Percentiles rank a stretch among this genome's conserved stretches.
phyloP scores from a whole-genome alignment of 2,888 invertebrate species.

The Proisotoma minuta region DNA sequence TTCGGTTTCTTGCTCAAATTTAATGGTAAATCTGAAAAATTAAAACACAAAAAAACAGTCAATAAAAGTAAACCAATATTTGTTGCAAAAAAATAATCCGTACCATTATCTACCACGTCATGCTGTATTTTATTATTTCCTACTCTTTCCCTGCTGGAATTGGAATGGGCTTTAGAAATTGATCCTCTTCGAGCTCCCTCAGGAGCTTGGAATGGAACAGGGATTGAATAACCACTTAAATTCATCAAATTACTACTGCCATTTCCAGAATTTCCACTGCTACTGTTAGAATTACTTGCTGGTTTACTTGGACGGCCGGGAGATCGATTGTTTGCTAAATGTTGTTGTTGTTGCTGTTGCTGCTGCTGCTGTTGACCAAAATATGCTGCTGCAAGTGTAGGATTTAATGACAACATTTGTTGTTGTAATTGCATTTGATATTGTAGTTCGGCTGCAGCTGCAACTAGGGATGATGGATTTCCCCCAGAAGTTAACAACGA shows the following conservation, averaged over 20 bases:
- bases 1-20: conserved; percentile 75
- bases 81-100: conserved; percentile 20
- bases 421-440: no score
- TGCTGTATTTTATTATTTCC: not conserved
- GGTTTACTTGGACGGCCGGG: conserved; percentile 18
- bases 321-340: no score
- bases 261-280: not conserved
- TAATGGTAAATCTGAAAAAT: conserved; percentile 78
- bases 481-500: conserved; percentile 19
- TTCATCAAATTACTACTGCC: no score
- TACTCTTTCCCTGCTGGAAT: not conserved
- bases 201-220: conserved; percentile 8
- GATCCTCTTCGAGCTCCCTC: conserved; percentile 1
- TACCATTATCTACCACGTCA: not conserved
- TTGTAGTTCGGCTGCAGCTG: conserved; percentile 20
- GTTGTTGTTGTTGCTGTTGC: conserved; percentile 25
- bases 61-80: conserved; percentile 14
- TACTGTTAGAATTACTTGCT: not conserved
- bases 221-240: no score
- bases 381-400: conserved; percentile 29
- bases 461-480: conserved; percentile 24
- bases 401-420: no score
- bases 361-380: conserved; percentile 20
- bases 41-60: conserved; percentile 26
- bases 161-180: not conserved